Evolutionary conservation across 2,888 invertebrate genomes (phyloP).

Genomic region (Zaprionus bogoriensis): DNA sequence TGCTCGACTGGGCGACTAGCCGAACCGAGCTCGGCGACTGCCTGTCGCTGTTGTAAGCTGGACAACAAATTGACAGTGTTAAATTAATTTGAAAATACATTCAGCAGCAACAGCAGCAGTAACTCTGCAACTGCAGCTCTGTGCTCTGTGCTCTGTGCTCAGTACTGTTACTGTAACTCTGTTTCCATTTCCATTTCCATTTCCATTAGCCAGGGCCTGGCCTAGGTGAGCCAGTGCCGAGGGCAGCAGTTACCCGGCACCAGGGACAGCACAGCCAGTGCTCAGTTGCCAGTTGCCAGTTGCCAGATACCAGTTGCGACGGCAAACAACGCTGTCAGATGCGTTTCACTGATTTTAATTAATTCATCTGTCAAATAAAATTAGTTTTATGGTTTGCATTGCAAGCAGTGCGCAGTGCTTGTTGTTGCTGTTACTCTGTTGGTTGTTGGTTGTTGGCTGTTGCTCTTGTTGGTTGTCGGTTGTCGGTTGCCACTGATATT

Average conservation of each 20-base stretch:
- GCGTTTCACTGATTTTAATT: conserved; percentile 79
- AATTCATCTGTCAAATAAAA: conserved; percentile 81
- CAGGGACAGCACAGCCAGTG: no score
- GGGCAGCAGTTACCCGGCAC: conserved; percentile 11
- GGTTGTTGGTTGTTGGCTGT: conserved; percentile 22
- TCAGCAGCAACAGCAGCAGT: conserved; percentile 36
- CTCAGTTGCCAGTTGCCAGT: no score
- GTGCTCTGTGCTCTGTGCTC: conserved; percentile 9
- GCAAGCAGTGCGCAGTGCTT: conserved; percentile 36
- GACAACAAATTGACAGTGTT: conserved; percentile 77
- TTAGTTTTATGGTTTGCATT: conserved; percentile 79
- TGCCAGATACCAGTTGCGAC: not conserved
- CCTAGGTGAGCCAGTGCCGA: conserved; percentile 50
- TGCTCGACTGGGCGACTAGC: conserved; percentile 11
- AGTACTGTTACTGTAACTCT: no score
- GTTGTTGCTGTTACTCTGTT: conserved; percentile 21
- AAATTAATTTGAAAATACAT: conserved; percentile 79
- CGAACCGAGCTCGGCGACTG: no score
- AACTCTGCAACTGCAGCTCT: conserved; percentile 18
- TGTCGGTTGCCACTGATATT: conserved; percentile 36
- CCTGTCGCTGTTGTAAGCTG: conserved; percentile 63
- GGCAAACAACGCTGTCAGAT: conserved; percentile 61
- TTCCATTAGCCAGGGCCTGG: conserved; percentile 25
- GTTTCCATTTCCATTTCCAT: conserved; percentile 25
- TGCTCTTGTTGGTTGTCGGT: conserved; percentile 18